A percentile compares a stretch with the other conserved stretches of the same genome.
Evolutionary conservation across 2,888 invertebrate genomes (phyloP).

Genomic region (Actias luna): DNA sequence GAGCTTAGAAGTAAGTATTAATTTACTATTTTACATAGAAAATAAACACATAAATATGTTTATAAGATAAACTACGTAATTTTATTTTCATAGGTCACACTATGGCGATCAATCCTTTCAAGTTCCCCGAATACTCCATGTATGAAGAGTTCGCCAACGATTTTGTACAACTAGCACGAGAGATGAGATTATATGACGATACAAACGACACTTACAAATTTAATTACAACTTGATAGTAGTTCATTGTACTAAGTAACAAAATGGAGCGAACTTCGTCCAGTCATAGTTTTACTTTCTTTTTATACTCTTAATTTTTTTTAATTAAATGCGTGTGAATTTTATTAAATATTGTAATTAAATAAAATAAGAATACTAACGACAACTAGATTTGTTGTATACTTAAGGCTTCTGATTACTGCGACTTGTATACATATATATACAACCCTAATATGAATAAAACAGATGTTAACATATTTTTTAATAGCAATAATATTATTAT

Average conservation of each 20-base stretch:
- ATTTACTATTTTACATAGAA: background rate
- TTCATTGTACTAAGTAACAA: background rate
- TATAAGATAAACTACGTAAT: background rate
- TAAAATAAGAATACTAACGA: too few relatives aligned
- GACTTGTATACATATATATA: too few relatives aligned
- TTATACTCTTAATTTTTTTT: too few relatives aligned
- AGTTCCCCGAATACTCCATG: constrained; percentile 2
- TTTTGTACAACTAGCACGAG: constrained; percentile 2
- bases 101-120: background rate
- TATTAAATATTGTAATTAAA: too few relatives aligned
- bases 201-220: background rate
- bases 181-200: background rate
- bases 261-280: background rate
- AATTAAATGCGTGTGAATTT: too few relatives aligned
- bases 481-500: too few relatives aligned
- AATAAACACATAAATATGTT: too few relatives aligned
- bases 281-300: background rate
- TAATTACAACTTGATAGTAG: background rate
- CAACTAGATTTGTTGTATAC: too few relatives aligned
- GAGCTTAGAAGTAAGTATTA: constrained; percentile 3
- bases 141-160: background rate
- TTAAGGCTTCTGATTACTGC: too few relatives aligned
- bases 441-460: too few relatives aligned
- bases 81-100: background rate
- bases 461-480: too few relatives aligned